Percentiles rank a stretch among this genome's conserved stretches.
phyloP scores from a whole-genome alignment of 2,113 vertebrate genomes.

The Eulemur macaco region DNA sequence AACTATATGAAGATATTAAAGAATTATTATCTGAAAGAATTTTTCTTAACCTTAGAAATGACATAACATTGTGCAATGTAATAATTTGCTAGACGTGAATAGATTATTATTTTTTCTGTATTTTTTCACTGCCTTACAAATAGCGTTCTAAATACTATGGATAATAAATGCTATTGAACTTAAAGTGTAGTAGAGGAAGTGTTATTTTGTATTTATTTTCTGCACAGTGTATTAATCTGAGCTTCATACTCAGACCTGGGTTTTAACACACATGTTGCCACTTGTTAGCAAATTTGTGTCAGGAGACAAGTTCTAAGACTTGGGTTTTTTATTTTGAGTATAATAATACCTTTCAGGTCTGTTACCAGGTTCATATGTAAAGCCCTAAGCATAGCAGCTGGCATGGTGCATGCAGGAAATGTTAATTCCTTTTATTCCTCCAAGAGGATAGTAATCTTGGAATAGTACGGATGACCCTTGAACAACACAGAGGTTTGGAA shows the following conservation, averaged over 20 bases:
- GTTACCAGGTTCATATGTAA: background rate
- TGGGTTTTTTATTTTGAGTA: background rate
- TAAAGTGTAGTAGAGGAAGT: background rate
- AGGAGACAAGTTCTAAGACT: background rate
- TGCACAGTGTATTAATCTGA: background rate
- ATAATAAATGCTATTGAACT: conserved; percentile 9
- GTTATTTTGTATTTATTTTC: conserved; percentile 33
- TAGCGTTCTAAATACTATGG: background rate
- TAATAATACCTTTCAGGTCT: background rate
- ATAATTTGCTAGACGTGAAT: conserved; percentile 1
- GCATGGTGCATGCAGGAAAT: background rate
- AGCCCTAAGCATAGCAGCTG: background rate
- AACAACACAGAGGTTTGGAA: background rate
- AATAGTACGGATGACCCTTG: background rate
- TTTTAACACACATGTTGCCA: conserved; percentile 8
- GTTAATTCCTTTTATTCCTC: background rate
- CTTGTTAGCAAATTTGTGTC: background rate
- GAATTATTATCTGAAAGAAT: background rate
- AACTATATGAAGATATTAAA: background rate
- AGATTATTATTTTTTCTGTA: background rate
- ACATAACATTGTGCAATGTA: background rate
- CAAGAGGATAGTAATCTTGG: background rate
- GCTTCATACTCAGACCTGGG: background rate
- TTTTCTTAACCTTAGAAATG: conserved; percentile 41
- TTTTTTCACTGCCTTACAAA: conserved; percentile 26